Conservation (phyloP, 2,888 invertebrate genomes). For the Torymus auratus region DNA sequence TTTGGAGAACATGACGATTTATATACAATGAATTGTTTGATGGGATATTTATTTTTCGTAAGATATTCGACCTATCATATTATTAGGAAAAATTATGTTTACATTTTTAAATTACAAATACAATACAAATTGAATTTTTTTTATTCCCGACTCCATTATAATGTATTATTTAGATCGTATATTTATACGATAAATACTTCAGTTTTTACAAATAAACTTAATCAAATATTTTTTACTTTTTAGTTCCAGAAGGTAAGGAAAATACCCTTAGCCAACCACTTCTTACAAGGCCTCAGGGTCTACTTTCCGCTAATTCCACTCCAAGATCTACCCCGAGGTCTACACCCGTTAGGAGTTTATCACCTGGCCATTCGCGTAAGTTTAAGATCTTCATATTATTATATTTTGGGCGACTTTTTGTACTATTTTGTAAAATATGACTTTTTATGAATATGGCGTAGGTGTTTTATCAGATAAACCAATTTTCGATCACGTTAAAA, state of each 20-base stretch:
- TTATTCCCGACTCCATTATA: too few relatives aligned
- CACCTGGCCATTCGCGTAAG: constrained; percentile 78
- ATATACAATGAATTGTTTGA: too few relatives aligned
- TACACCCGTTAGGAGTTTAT: constrained; percentile 84
- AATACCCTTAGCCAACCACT: constrained; percentile 83
- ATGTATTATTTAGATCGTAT: too few relatives aligned
- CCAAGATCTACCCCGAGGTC: constrained; percentile 84
- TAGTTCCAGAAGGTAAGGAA: constrained; percentile 91
- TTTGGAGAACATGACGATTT: not conserved
- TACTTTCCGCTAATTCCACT: constrained; percentile 82
- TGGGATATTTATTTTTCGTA: too few relatives aligned
- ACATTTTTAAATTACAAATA: too few relatives aligned
- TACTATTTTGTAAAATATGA: not conserved
- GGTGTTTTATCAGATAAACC: too few relatives aligned
- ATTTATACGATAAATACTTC: too few relatives aligned
- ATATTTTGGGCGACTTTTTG: not conserved
- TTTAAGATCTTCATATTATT: not conserved
- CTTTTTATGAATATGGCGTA: too few relatives aligned
- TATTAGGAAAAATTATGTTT: too few relatives aligned
- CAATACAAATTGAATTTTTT: too few relatives aligned
- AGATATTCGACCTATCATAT: too few relatives aligned
- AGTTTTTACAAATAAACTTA: not conserved
- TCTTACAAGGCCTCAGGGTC: constrained; percentile 83
- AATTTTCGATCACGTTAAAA: too few relatives aligned
- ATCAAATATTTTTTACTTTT: constrained; percentile 1